These are phyloP conservation scores for Rotaria macrura DNA, from an alignment of 2,888 invertebrate species.

Conservation along the genomic window DNA sequence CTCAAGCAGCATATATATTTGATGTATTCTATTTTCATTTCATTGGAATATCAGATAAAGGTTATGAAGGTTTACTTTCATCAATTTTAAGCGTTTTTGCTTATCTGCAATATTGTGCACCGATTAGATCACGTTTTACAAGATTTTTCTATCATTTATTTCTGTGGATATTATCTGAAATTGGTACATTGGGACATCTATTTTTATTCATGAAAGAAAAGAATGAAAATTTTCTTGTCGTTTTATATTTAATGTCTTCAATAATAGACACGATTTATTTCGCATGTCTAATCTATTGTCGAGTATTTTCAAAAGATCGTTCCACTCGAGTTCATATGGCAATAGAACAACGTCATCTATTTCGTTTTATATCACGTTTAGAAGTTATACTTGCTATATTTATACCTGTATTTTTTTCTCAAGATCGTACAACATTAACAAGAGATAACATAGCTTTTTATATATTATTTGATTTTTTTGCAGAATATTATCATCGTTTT, in stretches of 20 bases:
- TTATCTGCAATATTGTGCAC: background rate
- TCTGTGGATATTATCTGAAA: background rate
- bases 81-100: background rate
- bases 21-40: background rate
- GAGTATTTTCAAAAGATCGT: background rate
- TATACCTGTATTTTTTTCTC: background rate
- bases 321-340: background rate
- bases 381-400: background rate
- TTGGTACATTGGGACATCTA: background rate
- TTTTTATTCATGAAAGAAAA: background rate
- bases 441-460: background rate
- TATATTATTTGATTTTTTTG: conserved; percentile 11
- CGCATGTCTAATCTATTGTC: background rate
- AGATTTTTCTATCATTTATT: background rate
- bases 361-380: background rate
- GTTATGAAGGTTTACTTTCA: background rate
- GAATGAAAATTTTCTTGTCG: background rate
- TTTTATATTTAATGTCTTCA: background rate
- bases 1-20: background rate
- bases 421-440: background rate
- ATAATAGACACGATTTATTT: background rate
- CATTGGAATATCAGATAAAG: background rate
- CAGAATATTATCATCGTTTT: background rate
- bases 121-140: background rate
- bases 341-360: background rate